Conservation (phyloP, 2,113 vertebrate genomes). For the Colius striatus region DNA sequence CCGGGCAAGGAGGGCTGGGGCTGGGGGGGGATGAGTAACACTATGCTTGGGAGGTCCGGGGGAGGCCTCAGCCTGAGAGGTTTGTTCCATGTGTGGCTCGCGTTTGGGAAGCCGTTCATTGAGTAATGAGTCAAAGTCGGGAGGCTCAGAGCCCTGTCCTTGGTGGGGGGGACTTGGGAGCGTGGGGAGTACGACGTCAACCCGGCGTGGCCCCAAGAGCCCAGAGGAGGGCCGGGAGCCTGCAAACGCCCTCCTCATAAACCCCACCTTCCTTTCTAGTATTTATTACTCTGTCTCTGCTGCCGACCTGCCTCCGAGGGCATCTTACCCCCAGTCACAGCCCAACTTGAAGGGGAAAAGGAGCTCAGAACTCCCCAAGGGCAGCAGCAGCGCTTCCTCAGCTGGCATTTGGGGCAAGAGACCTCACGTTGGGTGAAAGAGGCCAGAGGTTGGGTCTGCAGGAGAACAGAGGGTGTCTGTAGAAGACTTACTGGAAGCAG, state of each 20-base stretch:
- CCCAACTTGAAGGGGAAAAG: background rate
- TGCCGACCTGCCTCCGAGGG: background rate
- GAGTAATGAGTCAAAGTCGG: conserved; percentile 61
- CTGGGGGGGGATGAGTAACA: background rate
- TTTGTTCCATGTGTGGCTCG: conserved; percentile 20
- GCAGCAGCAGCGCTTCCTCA: background rate
- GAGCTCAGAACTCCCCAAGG: background rate
- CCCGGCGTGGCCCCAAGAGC: background rate
- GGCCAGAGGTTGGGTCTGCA: background rate
- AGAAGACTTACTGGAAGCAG: background rate
- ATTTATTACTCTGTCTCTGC: background rate
- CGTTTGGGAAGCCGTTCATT: background rate
- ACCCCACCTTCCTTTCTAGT: background rate
- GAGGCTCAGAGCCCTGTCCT: background rate
- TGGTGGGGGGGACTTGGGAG: background rate
- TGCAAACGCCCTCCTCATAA: background rate
- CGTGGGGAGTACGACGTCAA: background rate
- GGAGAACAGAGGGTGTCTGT: background rate
- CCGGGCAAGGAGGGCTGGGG: background rate
- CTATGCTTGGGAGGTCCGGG: background rate
- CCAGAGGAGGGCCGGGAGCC: rapidly evolving
- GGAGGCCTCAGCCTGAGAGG: background rate
- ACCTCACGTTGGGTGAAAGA: background rate
- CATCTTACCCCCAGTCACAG: background rate
- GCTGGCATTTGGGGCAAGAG: background rate